Evolutionary conservation across 2,113 vertebrate species (phyloP), one percentile per base, ranked within the genome.

Genomic region (Laticauda laticaudata): DNA sequence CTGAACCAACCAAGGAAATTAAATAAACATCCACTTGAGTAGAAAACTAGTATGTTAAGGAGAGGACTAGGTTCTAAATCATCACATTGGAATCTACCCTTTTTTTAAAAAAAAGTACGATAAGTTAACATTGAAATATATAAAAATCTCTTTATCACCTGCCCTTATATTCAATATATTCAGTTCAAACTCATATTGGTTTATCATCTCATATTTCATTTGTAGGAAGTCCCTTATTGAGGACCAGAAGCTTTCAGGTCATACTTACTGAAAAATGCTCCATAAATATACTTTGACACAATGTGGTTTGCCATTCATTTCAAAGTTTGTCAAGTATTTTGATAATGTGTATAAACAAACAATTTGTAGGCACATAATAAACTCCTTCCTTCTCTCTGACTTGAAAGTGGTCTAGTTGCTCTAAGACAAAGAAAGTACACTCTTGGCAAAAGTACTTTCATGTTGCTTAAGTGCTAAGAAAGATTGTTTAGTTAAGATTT

Each of bases 361-460:
- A 86, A 91, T 45, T 21, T 51, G 15, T 51, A 26, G 90, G 87
- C 26, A 94, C 3, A n/a, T 51, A 91, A 21, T 61, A 85, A 87
- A 34, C 24, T 92, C 89, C 29, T 64, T 87, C 48, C 85, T n/a
- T 87, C 94, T 86, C n/a, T 90, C n/a, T 92, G 69, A 91, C 94
- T 88, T 87, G 89, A 95, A 94, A 85, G 51, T 88, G 90, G n/a
- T 92, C 88, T 54, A 45, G 43, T 75, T 89, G 64, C 53, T 87
- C 18, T 86, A 91, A 92, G 94, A 94, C 94, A 96, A 94, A 64
- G 54, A 92, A 95, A 91, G 85, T 48, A 11, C 51, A 48, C 92
- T 94, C 18, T 64, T 26, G 55, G n/a, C 51, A 93, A 51, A 91
- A 12, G 21, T 93, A 95, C 91, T 81, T 75, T 89, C 94, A 91